Evolutionary conservation across 1,140 invertebrate genomes (phyloP), one percentile per base, ranked within the genome.

Genomic region (Mamestra configurata): DNA sequence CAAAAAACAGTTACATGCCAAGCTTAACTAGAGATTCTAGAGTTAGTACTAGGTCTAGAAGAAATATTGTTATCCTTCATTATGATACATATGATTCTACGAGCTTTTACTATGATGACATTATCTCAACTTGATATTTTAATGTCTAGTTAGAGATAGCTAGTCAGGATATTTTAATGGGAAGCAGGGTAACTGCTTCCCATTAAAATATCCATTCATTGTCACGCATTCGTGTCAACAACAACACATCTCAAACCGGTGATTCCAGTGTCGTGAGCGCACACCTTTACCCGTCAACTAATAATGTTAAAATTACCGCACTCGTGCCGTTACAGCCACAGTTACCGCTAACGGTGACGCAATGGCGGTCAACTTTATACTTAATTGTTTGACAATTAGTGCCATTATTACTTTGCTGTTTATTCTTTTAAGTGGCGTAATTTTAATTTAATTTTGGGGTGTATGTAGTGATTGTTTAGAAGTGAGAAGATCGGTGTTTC

Each of bases 371-470:
- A 55, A 55, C 20, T 55, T 55, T 24, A 55, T 13, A 27, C 20
- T 55, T 55, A 55, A 55, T 55, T 55, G 53, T 55, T 13, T 24
- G 10, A 24, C 53, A 55, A 55, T 55, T 55, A 24, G 22, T 55
- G 43, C 15, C 15, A n/a, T 15, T 49, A 49, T 49, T 49, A 4
- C 43, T 57, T 22, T 11, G 0, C 1, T 27, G 20, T 57, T 24
- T 24, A 57, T 27, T 24, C 13, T 57, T 57, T 49, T 4, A 49
- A n/a, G n/a, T n/a, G 43, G 1, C 1, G 43, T 49, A n/a, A 55
- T 55, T 55, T 20, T 55, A 22, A 0, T 22, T 20, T 55, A 24
- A 55, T 24, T 55, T 7, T 10, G 6, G 10, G 51, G 51, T 43
- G n/a, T 7, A 11, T 8, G 51, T n/a, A n/a, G 51, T 55, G 51